Percentiles rank a stretch among this genome's conserved stretches.
phyloP scores from a whole-genome alignment of 2,797 vertebrate species.

The Pipistrellus nathusii region DNA sequence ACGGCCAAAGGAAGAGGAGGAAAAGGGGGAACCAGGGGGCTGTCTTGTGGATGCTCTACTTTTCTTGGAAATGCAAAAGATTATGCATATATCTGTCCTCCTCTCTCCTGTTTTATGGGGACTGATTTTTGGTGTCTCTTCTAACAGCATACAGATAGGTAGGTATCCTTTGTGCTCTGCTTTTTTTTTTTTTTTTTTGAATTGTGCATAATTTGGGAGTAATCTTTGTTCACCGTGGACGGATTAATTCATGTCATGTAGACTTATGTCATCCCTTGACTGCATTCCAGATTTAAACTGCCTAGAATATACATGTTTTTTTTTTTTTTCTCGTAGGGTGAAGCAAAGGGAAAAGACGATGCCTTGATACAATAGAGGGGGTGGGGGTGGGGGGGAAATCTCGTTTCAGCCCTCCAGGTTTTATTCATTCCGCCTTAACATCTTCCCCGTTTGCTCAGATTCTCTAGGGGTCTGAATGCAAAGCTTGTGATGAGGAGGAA shows the following conservation, averaged over 20 bases:
- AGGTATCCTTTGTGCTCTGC: conserved; percentile 85
- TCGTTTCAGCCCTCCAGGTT: neutral
- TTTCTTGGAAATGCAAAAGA: conserved; percentile 96
- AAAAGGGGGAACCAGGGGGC: conserved; percentile 80
- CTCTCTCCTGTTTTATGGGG: conserved; percentile 95
- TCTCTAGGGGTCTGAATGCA: conserved; percentile 3
- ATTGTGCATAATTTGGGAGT: conserved; percentile 76
- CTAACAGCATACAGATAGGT: conserved; percentile 98
- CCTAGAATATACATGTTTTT: conserved; percentile 75
- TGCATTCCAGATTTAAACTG: conserved; percentile 81
- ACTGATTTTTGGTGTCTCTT: conserved; percentile 94
- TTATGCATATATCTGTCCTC: conserved; percentile 94
- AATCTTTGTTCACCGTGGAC: conserved; percentile 78
- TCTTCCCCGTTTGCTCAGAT: conserved; percentile 39
- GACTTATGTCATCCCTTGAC: conserved; percentile 83
- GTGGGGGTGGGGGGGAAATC: neutral
- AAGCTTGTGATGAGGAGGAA: neutral
- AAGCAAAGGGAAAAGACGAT: conserved; percentile 46
- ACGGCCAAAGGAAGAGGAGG: conserved; percentile 74
- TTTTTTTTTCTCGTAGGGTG: neutral
- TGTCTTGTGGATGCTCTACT: conserved; percentile 92
- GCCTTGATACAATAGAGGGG: conserved; percentile 18
- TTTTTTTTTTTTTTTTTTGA: conserved; percentile 38
- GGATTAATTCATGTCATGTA: conserved; percentile 84
- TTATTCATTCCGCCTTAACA: conserved; percentile 48